A percentile compares a stretch with the other conserved stretches of the same genome.
Evolutionary conservation across 2,888 invertebrate species (phyloP).

Genomic region (Yponomeuta malinellus): DNA sequence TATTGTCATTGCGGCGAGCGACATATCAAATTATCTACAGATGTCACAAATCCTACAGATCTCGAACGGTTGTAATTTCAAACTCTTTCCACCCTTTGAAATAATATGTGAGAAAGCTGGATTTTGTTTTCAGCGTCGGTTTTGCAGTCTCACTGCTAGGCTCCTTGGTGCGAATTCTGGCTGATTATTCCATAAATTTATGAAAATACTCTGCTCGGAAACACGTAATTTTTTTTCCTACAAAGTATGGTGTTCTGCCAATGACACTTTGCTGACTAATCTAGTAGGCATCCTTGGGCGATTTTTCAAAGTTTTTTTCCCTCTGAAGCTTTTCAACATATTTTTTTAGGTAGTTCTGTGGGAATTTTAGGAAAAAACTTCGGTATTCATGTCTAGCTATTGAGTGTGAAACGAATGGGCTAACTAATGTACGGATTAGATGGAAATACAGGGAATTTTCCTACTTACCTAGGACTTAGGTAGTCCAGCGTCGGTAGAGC

Average conservation of each 20-base stretch:
- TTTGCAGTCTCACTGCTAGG: no score
- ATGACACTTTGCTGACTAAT: neutral
- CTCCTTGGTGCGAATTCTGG: neutral
- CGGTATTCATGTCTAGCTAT: neutral
- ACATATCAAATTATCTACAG: no score
- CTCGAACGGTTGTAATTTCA: no score
- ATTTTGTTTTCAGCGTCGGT: no score
- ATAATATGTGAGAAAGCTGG: no score
- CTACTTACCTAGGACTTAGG: neutral
- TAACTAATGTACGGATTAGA: neutral
- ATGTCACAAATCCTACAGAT: no score
- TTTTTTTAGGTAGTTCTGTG: neutral
- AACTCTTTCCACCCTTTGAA: no score
- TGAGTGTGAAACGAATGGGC: neutral
- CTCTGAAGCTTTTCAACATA: neutral
- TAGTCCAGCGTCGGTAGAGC: slow-evolving; percentile 2
- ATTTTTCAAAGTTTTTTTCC: neutral
- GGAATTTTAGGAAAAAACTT: neutral
- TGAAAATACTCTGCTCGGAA: neutral
- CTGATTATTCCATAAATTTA: neutral
- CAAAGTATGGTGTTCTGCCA: neutral
- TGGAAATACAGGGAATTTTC: neutral
- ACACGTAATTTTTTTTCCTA: neutral
- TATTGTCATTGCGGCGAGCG: no score
- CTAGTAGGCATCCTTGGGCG: neutral